Evolutionary conservation across 2,888 invertebrate species (phyloP).

Genomic region (Agrilus mali): DNA sequence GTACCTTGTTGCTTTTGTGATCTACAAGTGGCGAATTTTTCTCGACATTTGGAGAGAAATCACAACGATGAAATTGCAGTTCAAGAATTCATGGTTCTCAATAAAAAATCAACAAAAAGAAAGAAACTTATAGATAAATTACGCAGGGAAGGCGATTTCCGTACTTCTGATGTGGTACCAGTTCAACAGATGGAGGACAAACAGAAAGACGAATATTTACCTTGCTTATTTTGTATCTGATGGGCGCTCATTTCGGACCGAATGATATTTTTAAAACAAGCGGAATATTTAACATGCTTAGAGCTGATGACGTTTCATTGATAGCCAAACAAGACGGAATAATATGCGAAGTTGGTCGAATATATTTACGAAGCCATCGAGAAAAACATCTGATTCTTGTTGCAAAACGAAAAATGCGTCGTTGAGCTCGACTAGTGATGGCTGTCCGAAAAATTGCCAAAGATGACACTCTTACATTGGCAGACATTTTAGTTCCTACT

Average conservation of each 20-base stretch:
- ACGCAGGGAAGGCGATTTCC: constrained; percentile 9
- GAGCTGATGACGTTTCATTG: constrained; percentile 11
- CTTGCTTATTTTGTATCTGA: constrained; percentile 8
- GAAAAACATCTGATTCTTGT: constrained; percentile 12
- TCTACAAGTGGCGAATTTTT: constrained; percentile 3
- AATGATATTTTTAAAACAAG: constrained; percentile 10
- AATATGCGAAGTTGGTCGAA: constrained; percentile 13
- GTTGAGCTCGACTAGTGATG: constrained; percentile 6
- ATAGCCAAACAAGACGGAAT: constrained; percentile 12
- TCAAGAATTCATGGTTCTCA: constrained; percentile 3
- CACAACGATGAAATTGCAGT: constrained; percentile 8
- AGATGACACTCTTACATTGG: not conserved
- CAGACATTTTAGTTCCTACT: constrained; percentile 3
- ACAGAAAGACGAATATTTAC: constrained; percentile 2
- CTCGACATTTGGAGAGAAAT: constrained; percentile 6
- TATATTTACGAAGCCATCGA: constrained; percentile 9
- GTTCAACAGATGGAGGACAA: constrained; percentile 1
- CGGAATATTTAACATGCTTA: constrained; percentile 10
- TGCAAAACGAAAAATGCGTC: constrained; percentile 10
- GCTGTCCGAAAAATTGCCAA: constrained; percentile 4
- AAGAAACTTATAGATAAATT: constrained; percentile 11
- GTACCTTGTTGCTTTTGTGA: too few species aligned
- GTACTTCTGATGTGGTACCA: constrained; percentile 3
- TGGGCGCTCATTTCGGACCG: constrained; percentile 11
- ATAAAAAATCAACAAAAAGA: constrained; percentile 7